Conservation (phyloP, 2,113 vertebrate genomes). For the Stegastes partitus region DNA sequence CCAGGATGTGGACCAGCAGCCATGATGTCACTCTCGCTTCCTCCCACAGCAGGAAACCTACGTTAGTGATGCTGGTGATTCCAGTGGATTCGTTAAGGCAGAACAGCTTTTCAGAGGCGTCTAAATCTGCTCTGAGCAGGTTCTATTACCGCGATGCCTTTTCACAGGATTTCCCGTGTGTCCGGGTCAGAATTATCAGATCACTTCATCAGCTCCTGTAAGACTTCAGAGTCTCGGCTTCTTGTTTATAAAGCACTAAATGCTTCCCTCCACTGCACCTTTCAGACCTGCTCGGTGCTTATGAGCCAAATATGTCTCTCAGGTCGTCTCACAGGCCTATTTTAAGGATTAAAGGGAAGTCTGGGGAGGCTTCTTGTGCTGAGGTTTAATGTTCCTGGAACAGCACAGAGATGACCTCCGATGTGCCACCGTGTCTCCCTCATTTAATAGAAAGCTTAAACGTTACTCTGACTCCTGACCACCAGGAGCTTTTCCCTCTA, state of each 20-base stretch:
- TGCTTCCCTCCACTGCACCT: neutral
- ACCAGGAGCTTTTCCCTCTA: neutral
- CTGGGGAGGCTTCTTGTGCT: neutral
- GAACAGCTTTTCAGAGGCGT: neutral
- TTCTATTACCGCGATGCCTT: neutral
- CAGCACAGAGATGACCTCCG: neutral
- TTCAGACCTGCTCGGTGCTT: slow-evolving; percentile 20
- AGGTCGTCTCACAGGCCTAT: slow-evolving; percentile 25
- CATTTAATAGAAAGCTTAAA: neutral
- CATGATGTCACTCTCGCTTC: neutral
- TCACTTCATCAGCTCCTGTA: neutral
- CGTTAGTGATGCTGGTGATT: too few relatives aligned
- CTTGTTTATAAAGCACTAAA: slow-evolving; percentile 16
- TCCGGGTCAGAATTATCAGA: neutral
- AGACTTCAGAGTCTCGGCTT: neutral
- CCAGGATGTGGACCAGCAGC: neutral
- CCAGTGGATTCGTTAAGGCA: neutral
- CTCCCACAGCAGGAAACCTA: too few relatives aligned
- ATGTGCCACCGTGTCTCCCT: neutral
- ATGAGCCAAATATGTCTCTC: slow-evolving; percentile 16
- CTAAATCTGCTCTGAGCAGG: neutral
- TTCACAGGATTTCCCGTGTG: neutral
- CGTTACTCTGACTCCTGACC: neutral
- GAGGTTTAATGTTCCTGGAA: neutral
- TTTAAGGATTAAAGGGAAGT: slow-evolving; percentile 19